Evolutionary conservation across 2,113 vertebrate genomes (phyloP).

Genomic region (Phainopepla nitens): DNA sequence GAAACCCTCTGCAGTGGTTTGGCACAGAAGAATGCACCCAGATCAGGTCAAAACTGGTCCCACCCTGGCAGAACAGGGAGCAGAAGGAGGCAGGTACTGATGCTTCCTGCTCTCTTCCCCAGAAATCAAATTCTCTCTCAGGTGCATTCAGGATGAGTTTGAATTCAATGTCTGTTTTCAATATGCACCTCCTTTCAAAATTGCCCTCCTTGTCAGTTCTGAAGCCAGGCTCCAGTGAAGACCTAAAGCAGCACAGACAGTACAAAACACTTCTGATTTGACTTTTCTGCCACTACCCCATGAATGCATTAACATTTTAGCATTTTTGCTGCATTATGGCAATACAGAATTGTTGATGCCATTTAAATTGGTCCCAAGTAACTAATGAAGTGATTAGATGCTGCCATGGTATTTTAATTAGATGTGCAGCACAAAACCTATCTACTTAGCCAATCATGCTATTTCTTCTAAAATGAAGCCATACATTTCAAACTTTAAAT

Average conservation of each 20-base stretch:
- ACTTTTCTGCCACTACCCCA: not conserved
- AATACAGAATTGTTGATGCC: not conserved
- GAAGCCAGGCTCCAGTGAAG: not conserved
- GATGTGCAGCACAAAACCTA: not conserved
- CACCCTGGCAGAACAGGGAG: not conserved
- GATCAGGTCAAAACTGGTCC: not conserved
- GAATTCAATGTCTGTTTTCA: not conserved
- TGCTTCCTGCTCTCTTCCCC: not conserved
- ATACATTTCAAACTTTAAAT: not conserved
- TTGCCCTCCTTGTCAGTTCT: not conserved
- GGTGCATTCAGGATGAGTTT: not conserved
- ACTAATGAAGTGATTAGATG: conserved; percentile 10
- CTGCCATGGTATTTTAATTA: conserved; percentile 8
- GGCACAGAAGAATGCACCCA: not conserved
- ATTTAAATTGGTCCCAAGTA: conserved; percentile 18
- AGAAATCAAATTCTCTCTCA: not conserved
- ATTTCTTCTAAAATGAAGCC: not conserved
- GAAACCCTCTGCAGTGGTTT: not conserved
- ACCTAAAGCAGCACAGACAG: not conserved
- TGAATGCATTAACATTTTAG: conserved; percentile 50
- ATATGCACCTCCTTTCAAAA: no score
- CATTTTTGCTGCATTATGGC: conserved; percentile 11
- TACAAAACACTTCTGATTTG: not conserved
- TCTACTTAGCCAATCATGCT: not conserved
- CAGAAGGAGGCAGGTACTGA: not conserved